These are phyloP conservation scores for Triops longicaudatus DNA, from an alignment of 1,140 invertebrate species.

Conservation along the genomic window DNA sequence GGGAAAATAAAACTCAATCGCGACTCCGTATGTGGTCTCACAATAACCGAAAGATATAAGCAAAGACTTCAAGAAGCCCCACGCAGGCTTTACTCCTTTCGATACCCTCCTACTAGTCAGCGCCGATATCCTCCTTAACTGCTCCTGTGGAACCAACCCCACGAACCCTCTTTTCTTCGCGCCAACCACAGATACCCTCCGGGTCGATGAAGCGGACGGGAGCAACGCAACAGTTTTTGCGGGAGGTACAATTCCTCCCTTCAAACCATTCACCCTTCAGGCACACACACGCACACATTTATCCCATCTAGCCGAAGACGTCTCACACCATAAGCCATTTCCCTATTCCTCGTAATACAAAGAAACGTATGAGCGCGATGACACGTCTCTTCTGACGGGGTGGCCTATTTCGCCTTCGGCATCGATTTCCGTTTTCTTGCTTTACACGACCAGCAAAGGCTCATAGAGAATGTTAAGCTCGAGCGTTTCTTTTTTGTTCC, in stretches of 20 bases:
- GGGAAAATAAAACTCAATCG: not conserved
- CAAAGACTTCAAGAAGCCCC: not conserved
- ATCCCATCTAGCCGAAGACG: not conserved
- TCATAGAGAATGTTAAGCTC: no score
- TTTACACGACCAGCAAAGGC: not conserved
- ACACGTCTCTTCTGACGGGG: not conserved
- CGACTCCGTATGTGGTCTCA: not conserved
- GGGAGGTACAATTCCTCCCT: not conserved
- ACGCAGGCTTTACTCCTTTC: not conserved
- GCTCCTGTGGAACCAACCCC: not conserved
- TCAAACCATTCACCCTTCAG: not conserved
- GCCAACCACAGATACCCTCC: not conserved
- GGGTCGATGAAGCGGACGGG: conserved; percentile 9
- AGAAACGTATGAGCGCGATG: not conserved
- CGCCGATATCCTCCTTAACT: not conserved
- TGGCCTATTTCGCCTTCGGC: not conserved
- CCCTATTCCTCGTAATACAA: not conserved
- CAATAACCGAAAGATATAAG: not conserved
- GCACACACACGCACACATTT: not conserved
- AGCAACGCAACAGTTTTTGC: not conserved
- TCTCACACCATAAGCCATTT: not conserved
- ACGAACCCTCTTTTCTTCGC: not conserved
- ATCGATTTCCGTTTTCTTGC: conserved; percentile 15
- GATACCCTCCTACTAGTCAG: not conserved
- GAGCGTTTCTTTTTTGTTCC: no score